These are phyloP conservation scores for Rynchops niger DNA, from an alignment of 2,113 vertebrate genomes.

Conservation along the genomic window DNA sequence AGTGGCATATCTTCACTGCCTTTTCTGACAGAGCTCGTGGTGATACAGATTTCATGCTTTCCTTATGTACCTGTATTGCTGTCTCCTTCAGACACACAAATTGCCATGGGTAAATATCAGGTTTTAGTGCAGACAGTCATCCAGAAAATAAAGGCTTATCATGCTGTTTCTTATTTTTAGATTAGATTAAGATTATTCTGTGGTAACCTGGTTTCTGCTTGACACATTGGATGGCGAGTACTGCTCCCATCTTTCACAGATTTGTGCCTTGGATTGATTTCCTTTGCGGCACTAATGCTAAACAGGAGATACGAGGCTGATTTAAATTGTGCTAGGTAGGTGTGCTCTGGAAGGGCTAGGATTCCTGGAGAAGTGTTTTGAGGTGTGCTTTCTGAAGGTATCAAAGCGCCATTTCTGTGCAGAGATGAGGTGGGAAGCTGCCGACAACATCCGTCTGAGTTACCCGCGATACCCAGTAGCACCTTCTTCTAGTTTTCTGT, in stretches of 20 bases:
- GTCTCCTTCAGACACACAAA: not conserved
- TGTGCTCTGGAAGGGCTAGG: not conserved
- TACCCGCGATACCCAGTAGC: not conserved
- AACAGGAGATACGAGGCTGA: not conserved
- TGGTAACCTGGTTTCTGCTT: not conserved
- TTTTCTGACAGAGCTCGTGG: not conserved
- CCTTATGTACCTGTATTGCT: not conserved
- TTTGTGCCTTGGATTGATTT: not conserved
- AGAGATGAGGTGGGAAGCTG: not conserved
- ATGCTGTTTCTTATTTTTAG: not conserved
- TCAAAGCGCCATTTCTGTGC: not conserved
- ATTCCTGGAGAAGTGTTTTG: not conserved
- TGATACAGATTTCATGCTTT: not conserved
- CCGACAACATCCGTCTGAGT: fast-evolving
- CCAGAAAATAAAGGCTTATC: not conserved
- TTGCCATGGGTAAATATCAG: not conserved
- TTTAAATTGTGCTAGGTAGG: not conserved
- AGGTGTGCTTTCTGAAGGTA: not conserved
- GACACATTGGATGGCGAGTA: not conserved
- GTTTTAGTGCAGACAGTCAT: not conserved
- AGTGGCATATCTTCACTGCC: conserved; percentile 29
- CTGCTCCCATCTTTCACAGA: not conserved
- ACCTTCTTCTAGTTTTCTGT: not conserved
- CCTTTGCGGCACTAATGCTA: not conserved
- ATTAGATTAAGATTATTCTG: not conserved